These are phyloP conservation scores for Galerucella calmariensis DNA, from an alignment of 2,888 invertebrate genomes.

Conservation along the genomic window DNA sequence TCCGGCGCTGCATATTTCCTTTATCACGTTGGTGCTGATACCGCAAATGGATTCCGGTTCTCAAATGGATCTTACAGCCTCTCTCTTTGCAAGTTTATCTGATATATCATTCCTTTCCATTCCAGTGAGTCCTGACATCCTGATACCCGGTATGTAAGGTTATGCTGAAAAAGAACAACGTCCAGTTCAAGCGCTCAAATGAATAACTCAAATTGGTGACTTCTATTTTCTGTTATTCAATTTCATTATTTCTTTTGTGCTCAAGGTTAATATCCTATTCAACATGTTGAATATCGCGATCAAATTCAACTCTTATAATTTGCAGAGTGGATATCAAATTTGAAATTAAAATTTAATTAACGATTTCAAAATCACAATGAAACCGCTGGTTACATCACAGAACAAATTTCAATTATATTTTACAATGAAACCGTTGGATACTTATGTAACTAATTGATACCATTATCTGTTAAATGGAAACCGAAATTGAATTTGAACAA, in stretches of 20 bases:
- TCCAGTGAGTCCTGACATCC: no score
- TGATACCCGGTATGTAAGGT: no score
- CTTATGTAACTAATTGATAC: slow-evolving; percentile 28
- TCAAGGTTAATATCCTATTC: neutral
- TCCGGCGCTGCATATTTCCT: no score
- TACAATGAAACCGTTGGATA: slow-evolving; percentile 13
- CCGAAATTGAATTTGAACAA: slow-evolving; percentile 5
- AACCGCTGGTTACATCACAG: slow-evolving; percentile 10
- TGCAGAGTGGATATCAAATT: slow-evolving; percentile 14
- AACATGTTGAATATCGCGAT: slow-evolving; percentile 5
- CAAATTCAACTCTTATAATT: slow-evolving; percentile 1
- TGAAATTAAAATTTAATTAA: slow-evolving; percentile 21
- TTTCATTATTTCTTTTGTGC: neutral
- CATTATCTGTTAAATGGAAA: slow-evolving; percentile 21
- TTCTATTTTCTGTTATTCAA: neutral
- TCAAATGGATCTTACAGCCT: no score
- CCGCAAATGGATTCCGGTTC: no score
- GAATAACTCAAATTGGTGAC: neutral
- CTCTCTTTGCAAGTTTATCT: no score
- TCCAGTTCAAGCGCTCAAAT: no score
- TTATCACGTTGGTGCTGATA: no score
- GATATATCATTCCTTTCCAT: no score
- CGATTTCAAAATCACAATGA: slow-evolving; percentile 5
- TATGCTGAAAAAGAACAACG: no score
- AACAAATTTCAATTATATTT: slow-evolving; percentile 17